Evolutionary conservation across 2,797 vertebrate species (phyloP).

Genomic region (Sphaeramia orbicularis): DNA sequence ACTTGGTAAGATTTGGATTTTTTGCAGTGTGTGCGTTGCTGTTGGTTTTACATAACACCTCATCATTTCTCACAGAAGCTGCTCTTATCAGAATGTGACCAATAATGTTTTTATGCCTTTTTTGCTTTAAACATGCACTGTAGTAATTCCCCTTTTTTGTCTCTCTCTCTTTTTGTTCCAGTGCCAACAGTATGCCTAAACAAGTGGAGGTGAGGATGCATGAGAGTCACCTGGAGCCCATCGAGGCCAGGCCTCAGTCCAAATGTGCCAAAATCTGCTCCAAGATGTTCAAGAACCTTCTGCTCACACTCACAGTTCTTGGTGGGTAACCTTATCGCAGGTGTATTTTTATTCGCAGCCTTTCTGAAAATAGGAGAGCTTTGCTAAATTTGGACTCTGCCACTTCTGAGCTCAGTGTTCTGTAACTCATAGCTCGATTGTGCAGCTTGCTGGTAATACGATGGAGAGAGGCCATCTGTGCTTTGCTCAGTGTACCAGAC

Average conservation of each 20-base stretch:
- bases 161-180: constrained; percentile 63
- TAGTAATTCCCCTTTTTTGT: constrained; percentile 6
- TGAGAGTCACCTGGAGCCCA: constrained; percentile 92
- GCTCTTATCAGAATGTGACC: not conserved
- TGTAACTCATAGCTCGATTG: constrained; percentile 37
- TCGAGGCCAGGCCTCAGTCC: constrained; percentile 84
- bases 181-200: constrained; percentile 98
- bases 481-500: constrained; percentile 48
- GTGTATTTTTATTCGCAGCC: constrained; percentile 5
- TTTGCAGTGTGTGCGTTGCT: too few relatives aligned
- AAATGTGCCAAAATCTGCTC: constrained; percentile 89
- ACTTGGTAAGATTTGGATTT: too few relatives aligned
- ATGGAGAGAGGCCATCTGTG: constrained; percentile 70
- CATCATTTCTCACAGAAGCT: not conserved
- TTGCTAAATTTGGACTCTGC: constrained; percentile 1
- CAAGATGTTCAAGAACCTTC: constrained; percentile 93
- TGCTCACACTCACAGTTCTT: constrained; percentile 94
- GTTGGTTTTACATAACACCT: not conserved
- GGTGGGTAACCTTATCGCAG: constrained; percentile 75
- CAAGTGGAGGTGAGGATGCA: constrained; percentile 99
- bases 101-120: not conserved
- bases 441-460: constrained; percentile 30
- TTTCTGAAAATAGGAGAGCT: not conserved
- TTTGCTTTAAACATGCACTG: not conserved
- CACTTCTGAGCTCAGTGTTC: constrained; percentile 29